A percentile compares a stretch with the other conserved stretches of the same genome.
Evolutionary conservation across 2,888 invertebrate genomes (phyloP).

Genomic region (Alloscopus bannaensis): DNA sequence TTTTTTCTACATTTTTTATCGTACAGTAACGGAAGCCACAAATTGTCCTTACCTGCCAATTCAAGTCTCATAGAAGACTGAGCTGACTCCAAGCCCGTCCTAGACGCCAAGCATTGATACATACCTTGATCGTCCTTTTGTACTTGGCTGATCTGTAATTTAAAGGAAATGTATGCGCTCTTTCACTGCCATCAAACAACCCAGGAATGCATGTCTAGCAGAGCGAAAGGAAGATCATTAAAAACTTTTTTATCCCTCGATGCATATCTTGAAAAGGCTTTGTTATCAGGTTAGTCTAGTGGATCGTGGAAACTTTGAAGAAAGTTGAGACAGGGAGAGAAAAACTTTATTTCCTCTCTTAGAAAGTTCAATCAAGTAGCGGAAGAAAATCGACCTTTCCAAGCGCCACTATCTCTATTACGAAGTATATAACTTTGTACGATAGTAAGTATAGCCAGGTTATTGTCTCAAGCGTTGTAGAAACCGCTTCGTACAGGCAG

Average conservation of each 20-base stretch:
- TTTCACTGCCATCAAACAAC: neutral
- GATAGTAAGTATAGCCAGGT: too few species aligned
- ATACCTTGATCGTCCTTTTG: conserved; percentile 71
- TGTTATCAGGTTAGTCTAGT: conserved; percentile 6
- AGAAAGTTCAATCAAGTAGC: conserved; percentile 2
- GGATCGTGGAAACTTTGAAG: conserved; percentile 24
- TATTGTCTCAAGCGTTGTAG: neutral
- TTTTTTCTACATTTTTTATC: too few species aligned
- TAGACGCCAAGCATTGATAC: conserved; percentile 70
- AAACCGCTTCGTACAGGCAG: neutral
- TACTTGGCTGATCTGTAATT: conserved; percentile 70
- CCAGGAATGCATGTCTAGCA: neutral
- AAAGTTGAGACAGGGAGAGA: too few species aligned
- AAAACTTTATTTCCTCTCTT: conserved; percentile 34
- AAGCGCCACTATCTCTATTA: too few species aligned
- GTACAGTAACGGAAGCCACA: conserved; percentile 50
- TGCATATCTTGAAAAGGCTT: conserved; percentile 27
- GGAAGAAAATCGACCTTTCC: conserved; percentile 20
- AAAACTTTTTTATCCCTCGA: conserved; percentile 27
- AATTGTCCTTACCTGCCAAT: conserved; percentile 72
- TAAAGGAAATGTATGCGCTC: conserved; percentile 7
- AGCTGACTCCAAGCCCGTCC: conserved; percentile 66
- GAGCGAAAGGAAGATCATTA: conserved; percentile 28
- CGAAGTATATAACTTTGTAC: too few species aligned
- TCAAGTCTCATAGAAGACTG: conserved; percentile 68